Conservation (phyloP, 2,888 invertebrate species). For the Acrocyrtus sp. region DNA sequence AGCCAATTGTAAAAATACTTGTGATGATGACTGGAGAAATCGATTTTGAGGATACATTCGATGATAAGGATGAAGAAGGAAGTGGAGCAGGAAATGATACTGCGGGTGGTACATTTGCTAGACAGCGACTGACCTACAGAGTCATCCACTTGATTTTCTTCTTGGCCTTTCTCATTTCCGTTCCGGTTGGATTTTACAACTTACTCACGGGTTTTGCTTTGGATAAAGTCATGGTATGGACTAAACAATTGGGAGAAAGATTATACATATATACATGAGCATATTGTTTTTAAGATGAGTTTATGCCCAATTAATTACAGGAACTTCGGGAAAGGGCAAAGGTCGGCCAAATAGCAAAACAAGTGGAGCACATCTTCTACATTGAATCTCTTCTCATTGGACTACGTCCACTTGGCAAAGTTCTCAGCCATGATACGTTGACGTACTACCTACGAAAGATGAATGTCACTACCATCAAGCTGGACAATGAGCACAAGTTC, state of each 20-base stretch:
- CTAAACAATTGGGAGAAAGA: neutral
- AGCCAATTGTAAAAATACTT: conserved; percentile 47
- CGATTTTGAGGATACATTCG: conserved; percentile 48
- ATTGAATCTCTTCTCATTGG: conserved; percentile 33
- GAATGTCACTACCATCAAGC: conserved; percentile 40
- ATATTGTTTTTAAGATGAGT: too few relatives aligned
- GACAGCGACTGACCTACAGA: conserved; percentile 16
- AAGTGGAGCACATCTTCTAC: conserved; percentile 47
- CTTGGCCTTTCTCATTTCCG: conserved; percentile 37
- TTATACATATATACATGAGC: neutral
- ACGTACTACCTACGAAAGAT: conserved; percentile 26
- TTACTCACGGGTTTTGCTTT: conserved; percentile 41
- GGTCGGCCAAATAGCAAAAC: conserved; percentile 41
- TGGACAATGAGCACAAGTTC: conserved; percentile 44
- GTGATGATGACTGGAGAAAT: conserved; percentile 54
- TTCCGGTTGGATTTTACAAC: conserved; percentile 48
- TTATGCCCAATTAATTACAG: conserved; percentile 18
- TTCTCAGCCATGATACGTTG: conserved; percentile 15
- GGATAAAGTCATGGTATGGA: conserved; percentile 47
- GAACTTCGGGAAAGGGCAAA: conserved; percentile 48
- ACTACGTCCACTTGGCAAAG: conserved; percentile 28
- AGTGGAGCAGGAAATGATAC: neutral
- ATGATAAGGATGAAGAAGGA: neutral
- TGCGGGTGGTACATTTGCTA: too few relatives aligned
- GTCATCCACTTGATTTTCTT: conserved; percentile 37